These are phyloP conservation scores for Iselma pallidipennis DNA, from an alignment of 2,888 invertebrate genomes.

Conservation along the genomic window DNA sequence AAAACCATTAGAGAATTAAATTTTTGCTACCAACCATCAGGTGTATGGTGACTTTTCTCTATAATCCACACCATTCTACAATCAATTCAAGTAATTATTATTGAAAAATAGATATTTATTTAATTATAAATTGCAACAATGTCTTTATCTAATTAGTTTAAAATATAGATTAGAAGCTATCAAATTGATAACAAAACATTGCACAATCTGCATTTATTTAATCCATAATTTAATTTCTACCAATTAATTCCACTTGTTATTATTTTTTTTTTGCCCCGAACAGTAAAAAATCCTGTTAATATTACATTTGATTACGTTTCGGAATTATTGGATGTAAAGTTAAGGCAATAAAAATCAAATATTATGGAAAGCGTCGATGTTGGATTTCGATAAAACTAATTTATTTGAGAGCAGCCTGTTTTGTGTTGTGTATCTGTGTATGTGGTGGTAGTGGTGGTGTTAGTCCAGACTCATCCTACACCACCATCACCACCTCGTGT, in stretches of 20 bases:
- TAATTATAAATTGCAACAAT: not conserved
- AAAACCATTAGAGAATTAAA: too few relatives aligned
- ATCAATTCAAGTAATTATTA: too few relatives aligned
- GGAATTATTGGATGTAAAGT: not conserved
- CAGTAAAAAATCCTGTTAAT: too few relatives aligned
- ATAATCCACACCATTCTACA: too few relatives aligned
- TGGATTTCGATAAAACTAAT: slow-evolving; percentile 50
- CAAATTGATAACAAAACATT: not conserved
- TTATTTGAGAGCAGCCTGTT: slow-evolving; percentile 49
- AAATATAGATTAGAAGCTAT: not conserved
- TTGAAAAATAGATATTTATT: not conserved
- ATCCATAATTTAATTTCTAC: too few relatives aligned
- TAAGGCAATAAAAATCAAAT: slow-evolving; percentile 22
- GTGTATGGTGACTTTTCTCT: too few relatives aligned
- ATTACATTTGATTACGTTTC: too few relatives aligned
- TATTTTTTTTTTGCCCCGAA: too few relatives aligned
- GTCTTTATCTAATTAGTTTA: not conserved
- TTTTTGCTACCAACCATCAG: too few relatives aligned
- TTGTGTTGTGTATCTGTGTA: slow-evolving; percentile 37
- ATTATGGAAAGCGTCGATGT: slow-evolving; percentile 33
- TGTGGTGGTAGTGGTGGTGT: not conserved
- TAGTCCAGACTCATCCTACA: slow-evolving; percentile 18
- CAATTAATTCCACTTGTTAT: too few relatives aligned
- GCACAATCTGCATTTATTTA: too few relatives aligned
- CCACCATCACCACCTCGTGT: slow-evolving; percentile 23